These are phyloP conservation scores for human DNA, from an alignment of 2,113 vertebrate species.

Conservation along the genomic window GRCh38 chr4:14097001-14097500, in stretches of 20 bases:
- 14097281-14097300: not conserved
- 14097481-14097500: no score
- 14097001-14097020: no score
- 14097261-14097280: no score
- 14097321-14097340: not conserved
- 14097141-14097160: not conserved
- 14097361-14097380: not conserved
- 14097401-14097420: not conserved
- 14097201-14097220: fast-evolving
- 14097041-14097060: not conserved
- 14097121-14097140: not conserved
- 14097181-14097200: not conserved
- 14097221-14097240: not conserved
- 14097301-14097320: not conserved
- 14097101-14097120: not conserved
- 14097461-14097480: not conserved
- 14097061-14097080: not conserved
- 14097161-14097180: not conserved
- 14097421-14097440: not conserved
- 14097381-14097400: not conserved
- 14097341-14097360: not conserved
- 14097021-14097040: not conserved
- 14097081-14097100: not conserved
- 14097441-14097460: not conserved
- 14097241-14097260: not conserved